Conservation (phyloP, 2,113 vertebrate species). For the Dissostichus mawsoni region DNA sequence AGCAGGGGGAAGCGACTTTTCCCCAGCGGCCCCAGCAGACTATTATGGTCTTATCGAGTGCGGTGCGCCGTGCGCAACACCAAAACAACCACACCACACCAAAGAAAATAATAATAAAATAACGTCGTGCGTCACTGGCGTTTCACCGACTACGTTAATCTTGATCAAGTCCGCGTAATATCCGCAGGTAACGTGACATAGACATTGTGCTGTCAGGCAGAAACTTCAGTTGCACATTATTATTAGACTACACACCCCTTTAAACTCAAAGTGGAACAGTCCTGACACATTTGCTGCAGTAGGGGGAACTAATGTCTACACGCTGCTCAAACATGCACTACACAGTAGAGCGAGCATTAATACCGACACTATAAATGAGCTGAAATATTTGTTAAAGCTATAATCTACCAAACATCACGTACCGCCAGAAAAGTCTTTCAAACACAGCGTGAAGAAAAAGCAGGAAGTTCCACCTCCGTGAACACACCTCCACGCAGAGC, state of each 20-base stretch:
- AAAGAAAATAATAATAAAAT: not conserved
- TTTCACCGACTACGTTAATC: not conserved
- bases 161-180: slow-evolving; percentile 2
- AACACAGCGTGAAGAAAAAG: slow-evolving; percentile 4
- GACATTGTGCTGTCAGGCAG: not conserved
- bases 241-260: slow-evolving; percentile 49
- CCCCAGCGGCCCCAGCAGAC: slow-evolving; percentile 34
- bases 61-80: slow-evolving; percentile 33
- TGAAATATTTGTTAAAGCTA: not conserved
- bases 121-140: not conserved
- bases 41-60: slow-evolving; percentile 13
- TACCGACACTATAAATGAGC: not conserved
- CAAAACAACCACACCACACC: not conserved
- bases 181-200: slow-evolving; percentile 18
- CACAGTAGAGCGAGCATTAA: not conserved
- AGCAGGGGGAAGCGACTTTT: slow-evolving; percentile 37
- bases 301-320: slow-evolving; percentile 11
- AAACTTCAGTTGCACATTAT: slow-evolving; percentile 57
- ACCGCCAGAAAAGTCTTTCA: slow-evolving; percentile 8
- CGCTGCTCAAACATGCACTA: not conserved
- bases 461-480: slow-evolving; percentile 55
- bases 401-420: slow-evolving; percentile 15
- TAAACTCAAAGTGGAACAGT: slow-evolving; percentile 78
- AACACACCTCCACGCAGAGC: slow-evolving; percentile 71
- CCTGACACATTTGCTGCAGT: slow-evolving; percentile 81